Evolutionary conservation across 2,888 invertebrate species (phyloP), one percentile per base, ranked within the genome.

Genomic region (Gastracanthus pulcherrimus): DNA sequence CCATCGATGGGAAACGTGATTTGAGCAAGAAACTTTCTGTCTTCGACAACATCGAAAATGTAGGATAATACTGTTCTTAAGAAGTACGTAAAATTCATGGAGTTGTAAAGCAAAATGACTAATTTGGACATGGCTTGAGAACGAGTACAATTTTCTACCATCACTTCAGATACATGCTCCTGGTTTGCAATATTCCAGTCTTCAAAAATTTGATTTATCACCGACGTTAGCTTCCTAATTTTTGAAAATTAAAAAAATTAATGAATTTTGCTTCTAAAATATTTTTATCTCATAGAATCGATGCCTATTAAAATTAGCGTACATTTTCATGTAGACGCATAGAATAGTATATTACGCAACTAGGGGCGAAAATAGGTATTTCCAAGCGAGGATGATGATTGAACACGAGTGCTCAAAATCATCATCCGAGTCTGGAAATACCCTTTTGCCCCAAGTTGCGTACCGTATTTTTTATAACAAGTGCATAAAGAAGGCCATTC

Each of bases 1-100:
- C 62, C 71, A 23, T 83, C 67, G 29, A 84, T 71, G 6, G 85
- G 85, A 76, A 84, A 83, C 11, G 79, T 70, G 64, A 81, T 76
- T 58, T 76, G 79, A 4, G 82, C 79, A 0, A 84, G 64, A 26
- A 81, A 77, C 51, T 84, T 84, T 70, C 84, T 71, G n/a, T 78
- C 64, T 19, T 83, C 69, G 3, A 64, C 55, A 2, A 38, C 29
- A 48, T 78, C 82, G 11, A 82, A 60, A 16, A 78, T 23, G 29
- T 78, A 78, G n/a, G 82, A 82, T 7, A 45, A n/a, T 13, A 82
- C 5, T 51, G 70, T 38, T 70, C 58, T 62, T 6, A 78, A 62
- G 36, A 82, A 51, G 9, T 78, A 82, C 2, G 75, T 78, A 7
- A 78, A 75, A 66, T 82, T 75, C 78, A 82, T 78, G 7, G 67